Conservation (phyloP, 2,797 vertebrate species). For the Arctocebus calabarensis region DNA sequence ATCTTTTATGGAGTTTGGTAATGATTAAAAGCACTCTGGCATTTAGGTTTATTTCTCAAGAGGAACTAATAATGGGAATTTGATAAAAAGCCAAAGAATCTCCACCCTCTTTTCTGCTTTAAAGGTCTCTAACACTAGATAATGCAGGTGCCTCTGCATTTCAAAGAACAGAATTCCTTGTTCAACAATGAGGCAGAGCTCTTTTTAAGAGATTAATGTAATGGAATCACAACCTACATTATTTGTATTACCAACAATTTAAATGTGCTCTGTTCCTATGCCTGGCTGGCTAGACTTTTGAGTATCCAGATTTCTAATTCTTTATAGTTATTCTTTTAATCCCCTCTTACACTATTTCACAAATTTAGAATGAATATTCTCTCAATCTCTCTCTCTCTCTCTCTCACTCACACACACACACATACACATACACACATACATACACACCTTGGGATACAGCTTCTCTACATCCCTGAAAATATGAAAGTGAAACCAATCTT, state of each 20-base stretch:
- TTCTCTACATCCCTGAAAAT: neutral
- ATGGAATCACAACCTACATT: conserved; percentile 3
- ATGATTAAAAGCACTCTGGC: conserved; percentile 48
- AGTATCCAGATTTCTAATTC: neutral
- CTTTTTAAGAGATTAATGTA: conserved; percentile 27
- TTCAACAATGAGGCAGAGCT: neutral
- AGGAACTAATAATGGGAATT: neutral
- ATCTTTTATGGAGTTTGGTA: neutral
- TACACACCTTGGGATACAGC: neutral
- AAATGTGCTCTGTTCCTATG: neutral
- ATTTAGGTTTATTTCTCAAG: conserved; percentile 60
- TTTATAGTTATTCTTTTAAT: neutral
- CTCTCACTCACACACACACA: neutral
- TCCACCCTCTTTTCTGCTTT: neutral
- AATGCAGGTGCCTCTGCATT: neutral
- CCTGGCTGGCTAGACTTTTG: neutral
- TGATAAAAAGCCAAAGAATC: conserved; percentile 4
- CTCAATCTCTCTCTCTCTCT: neutral
- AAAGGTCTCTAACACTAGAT: neutral
- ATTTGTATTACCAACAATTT: conserved; percentile 32
- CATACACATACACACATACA: neutral
- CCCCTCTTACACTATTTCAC: neutral
- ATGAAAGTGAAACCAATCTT: neutral
- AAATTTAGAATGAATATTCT: neutral
- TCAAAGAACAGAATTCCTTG: neutral